Percentiles rank a stretch among this genome's conserved stretches.
Conservation (phyloP, 2,888 invertebrate species). For the Zygaena filipendulae region DNA sequence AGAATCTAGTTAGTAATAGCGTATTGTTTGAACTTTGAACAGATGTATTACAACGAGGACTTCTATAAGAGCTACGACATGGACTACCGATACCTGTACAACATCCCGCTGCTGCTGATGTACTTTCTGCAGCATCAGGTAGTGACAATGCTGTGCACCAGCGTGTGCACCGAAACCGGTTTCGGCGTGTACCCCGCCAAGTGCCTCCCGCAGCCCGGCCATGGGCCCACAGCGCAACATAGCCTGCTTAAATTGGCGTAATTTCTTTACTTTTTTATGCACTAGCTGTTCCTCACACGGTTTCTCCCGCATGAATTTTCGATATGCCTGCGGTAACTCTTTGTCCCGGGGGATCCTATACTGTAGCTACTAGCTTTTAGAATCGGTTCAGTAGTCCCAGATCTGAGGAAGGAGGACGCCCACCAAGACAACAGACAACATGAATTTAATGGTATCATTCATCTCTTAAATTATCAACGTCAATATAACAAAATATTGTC, state of each 20-base stretch:
- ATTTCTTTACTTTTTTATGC: constrained; percentile 13
- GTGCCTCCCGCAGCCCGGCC: constrained; percentile 73
- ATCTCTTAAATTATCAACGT: too few relatives aligned
- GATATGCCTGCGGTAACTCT: too few relatives aligned
- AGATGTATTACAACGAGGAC: constrained; percentile 76
- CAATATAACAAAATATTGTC: too few relatives aligned
- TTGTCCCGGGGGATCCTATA: too few relatives aligned
- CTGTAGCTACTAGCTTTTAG: too few relatives aligned
- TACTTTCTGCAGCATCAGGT: constrained; percentile 82
- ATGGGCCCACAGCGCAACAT: constrained; percentile 77
- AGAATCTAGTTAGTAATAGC: too few relatives aligned
- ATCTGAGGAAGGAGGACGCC: too few relatives aligned
- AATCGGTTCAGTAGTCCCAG: too few relatives aligned
- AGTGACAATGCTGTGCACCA: constrained; percentile 82
- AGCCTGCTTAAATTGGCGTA: constrained; percentile 37
- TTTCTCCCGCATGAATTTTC: too few relatives aligned
- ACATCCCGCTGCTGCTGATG: constrained; percentile 79
- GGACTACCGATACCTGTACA: constrained; percentile 78
- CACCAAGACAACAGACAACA: too few relatives aligned
- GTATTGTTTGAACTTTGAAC: too few relatives aligned
- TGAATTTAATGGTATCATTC: too few relatives aligned
- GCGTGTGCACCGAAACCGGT: constrained; percentile 83
- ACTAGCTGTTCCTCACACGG: background rate
- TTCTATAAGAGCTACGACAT: constrained; percentile 72
- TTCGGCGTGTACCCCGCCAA: constrained; percentile 85